phyloP scores from a whole-genome alignment of 2,888 invertebrate genomes.

The Pseudococcus viburni region DNA sequence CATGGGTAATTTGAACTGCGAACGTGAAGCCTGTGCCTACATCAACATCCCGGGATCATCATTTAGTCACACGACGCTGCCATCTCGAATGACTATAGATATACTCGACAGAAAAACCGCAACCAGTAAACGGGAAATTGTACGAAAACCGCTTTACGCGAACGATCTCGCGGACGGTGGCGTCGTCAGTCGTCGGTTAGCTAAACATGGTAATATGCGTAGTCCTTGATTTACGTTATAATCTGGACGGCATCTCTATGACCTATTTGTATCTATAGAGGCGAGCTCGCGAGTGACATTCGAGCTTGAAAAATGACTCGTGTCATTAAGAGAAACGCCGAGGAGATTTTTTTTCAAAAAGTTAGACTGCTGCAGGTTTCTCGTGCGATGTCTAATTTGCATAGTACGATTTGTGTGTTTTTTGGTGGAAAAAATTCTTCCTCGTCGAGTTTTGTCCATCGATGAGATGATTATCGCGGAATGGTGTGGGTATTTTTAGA shows the following conservation, averaged over 20 bases:
- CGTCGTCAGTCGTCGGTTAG: not conserved
- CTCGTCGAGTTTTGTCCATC: too few relatives aligned
- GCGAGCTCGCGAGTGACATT: slow-evolving; percentile 26
- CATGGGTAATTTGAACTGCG: not conserved
- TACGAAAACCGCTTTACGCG: slow-evolving; percentile 11
- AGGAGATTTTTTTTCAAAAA: not conserved
- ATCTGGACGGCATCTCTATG: slow-evolving; percentile 9
- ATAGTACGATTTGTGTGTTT: not conserved
- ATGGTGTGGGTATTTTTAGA: too few relatives aligned
- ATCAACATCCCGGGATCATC: not conserved
- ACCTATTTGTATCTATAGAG: slow-evolving; percentile 10
- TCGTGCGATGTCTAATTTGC: not conserved
- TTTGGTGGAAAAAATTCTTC: too few relatives aligned
- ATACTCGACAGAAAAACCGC: not conserved
- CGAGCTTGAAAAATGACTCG: slow-evolving; percentile 22
- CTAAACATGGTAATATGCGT: slow-evolving; percentile 47
- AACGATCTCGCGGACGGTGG: not conserved
- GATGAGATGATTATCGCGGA: not conserved
- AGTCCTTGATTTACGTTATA: slow-evolving; percentile 26
- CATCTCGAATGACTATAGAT: not conserved
- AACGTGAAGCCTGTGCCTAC: not conserved
- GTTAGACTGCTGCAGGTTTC: not conserved
- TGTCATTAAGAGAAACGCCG: not conserved
- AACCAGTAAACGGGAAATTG: slow-evolving; percentile 1
- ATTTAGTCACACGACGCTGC: not conserved